phyloP scores from a whole-genome alignment of 2,113 vertebrate genomes.

The Brienomyrus brachyistius region DNA sequence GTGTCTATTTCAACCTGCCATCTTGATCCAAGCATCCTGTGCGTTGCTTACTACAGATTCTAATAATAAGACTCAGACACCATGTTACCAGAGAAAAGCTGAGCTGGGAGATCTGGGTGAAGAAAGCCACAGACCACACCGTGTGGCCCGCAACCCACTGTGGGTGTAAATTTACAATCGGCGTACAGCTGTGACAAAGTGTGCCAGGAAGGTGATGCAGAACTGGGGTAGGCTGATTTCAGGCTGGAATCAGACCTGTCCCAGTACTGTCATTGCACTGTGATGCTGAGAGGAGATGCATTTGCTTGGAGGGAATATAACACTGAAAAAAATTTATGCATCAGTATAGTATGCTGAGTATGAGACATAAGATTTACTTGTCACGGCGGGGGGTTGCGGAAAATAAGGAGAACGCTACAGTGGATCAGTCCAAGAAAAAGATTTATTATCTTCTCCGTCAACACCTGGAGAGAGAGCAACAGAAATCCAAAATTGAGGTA shows the following conservation, averaged over 20 bases:
- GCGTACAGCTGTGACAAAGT: neutral
- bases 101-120: neutral
- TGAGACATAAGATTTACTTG: neutral
- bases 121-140: neutral
- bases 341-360: neutral
- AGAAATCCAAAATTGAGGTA: no score
- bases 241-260: no score
- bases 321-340: neutral
- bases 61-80: neutral
- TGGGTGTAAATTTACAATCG: neutral
- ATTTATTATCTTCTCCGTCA: no score
- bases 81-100: neutral
- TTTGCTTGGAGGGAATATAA: neutral
- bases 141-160: neutral
- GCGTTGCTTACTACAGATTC: neutral
- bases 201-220: neutral
- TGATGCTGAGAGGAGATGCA: neutral
- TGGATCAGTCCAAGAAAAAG: no score
- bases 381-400: no score
- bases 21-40: neutral
- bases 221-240: no score
- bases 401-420: no score
- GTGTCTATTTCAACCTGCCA: neutral
- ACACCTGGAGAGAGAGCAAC: no score
- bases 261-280: no score